A percentile compares a stretch with the other conserved stretches of the same genome.
Conservation (phyloP, 1,140 invertebrate genomes). For the Drosophila paulistorum region DNA sequence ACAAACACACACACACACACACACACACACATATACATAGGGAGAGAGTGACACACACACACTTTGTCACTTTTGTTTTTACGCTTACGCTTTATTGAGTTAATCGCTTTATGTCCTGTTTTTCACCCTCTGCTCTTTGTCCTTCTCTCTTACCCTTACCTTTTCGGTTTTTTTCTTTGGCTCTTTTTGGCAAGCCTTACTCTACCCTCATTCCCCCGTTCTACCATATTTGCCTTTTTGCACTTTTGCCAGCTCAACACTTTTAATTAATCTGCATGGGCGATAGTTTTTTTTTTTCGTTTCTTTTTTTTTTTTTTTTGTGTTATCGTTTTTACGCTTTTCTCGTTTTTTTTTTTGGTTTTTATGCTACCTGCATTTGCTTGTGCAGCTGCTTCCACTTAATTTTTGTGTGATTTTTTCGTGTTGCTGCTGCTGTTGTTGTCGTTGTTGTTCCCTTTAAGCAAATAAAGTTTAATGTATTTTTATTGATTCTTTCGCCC, state of each 20-base stretch:
- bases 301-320: too few species aligned
- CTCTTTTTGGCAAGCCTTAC: too few species aligned
- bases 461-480: slow-evolving; percentile 69
- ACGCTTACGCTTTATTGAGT: slow-evolving; percentile 72
- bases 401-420: slow-evolving; percentile 11
- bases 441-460: slow-evolving; percentile 16
- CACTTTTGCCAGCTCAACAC: slow-evolving; percentile 71
- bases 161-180: background rate
- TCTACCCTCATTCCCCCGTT: background rate
- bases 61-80: slow-evolving; percentile 74
- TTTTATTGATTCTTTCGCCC: slow-evolving; percentile 67
- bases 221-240: slow-evolving; percentile 61
- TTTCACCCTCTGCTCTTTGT: slow-evolving; percentile 15
- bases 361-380: slow-evolving; percentile 42
- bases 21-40: slow-evolving; percentile 32
- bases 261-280: slow-evolving; percentile 64
- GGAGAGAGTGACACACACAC: slow-evolving; percentile 11
- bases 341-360: background rate
- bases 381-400: slow-evolving; percentile 44
- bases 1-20: slow-evolving; percentile 49
- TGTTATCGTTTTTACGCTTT: background rate
- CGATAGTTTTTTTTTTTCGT: slow-evolving; percentile 37
- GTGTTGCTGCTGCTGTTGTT: slow-evolving; percentile 7
- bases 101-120: slow-evolving; percentile 67
- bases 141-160: background rate